Percentiles rank a stretch among this genome's conserved stretches.
These are phyloP conservation scores for Albula goreensis DNA, from an alignment of 2,113 vertebrate genomes.

Conservation along the genomic window DNA sequence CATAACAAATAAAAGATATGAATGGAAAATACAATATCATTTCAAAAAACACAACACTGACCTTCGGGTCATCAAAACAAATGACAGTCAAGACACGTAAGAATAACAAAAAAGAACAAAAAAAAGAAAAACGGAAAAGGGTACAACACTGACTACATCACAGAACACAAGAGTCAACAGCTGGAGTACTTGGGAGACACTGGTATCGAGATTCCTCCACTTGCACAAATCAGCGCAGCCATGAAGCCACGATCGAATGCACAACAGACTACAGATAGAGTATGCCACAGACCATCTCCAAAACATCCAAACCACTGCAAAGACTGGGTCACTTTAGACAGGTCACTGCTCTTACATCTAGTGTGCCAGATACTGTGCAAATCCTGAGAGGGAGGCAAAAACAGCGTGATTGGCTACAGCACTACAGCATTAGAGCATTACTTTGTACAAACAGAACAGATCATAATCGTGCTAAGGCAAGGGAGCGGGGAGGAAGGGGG, in stretches of 20 bases:
- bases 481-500: constrained; percentile 26
- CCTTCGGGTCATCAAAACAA: constrained; percentile 45
- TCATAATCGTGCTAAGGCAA: constrained; percentile 29
- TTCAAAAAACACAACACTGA: constrained; percentile 47
- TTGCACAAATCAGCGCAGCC: constrained; percentile 67
- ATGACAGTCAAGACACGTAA: constrained; percentile 50
- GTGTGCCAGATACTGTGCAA: constrained; percentile 75
- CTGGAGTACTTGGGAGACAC: constrained; percentile 51
- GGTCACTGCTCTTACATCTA: constrained; percentile 70
- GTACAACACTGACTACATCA: constrained; percentile 62
- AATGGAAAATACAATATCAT: constrained; percentile 48
- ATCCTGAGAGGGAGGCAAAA: constrained; percentile 70
- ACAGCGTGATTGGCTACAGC: constrained; percentile 47
- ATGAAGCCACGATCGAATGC: constrained; percentile 70
- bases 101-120: constrained; percentile 38
- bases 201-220: constrained; percentile 52
- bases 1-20: constrained; percentile 30
- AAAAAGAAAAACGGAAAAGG: constrained; percentile 36
- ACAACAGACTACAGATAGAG: constrained; percentile 60
- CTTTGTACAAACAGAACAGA: constrained; percentile 47
- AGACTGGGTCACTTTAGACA: constrained; percentile 53
- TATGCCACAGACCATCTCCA: constrained; percentile 61
- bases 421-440: constrained; percentile 45
- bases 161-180: constrained; percentile 59
- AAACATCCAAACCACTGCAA: constrained; percentile 56